Base-by-base conservation (phyloP, 2,797 vertebrate genomes). In the Eremophila alpestris region DNA sequence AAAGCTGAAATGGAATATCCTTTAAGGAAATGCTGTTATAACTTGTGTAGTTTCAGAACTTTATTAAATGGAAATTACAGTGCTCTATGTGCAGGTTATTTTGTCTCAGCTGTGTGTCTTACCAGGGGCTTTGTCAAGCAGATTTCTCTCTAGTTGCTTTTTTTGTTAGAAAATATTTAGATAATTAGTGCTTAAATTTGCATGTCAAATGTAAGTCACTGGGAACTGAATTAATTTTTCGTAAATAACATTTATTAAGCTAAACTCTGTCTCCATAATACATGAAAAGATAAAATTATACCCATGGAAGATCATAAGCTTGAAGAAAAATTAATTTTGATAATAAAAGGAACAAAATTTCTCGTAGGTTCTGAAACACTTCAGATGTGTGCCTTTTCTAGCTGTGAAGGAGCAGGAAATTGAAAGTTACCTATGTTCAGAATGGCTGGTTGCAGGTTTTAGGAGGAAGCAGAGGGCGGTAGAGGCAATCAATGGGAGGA, bases 1-100 rank as follows among this genome's bases (percentile, higher is more conserved):
- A 99, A 98, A 26, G 98, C 99, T 51, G 99, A 99, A 97, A 99
- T 99, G 99, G 99, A 99, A 99, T 99, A 99, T 99, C 99, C 99
- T 99, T 99, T 98, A 60, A 36, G 87, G 45, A 83, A 89, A 69
- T 38, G 26, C 45, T 68, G 73, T 62, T 89, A 3, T 21, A 84
- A 51, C 80, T 86, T 60, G 34, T 90, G 17, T 77, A 1, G 0
- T 56, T 81, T 71, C 88, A 41, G 73, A 85, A 71, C 65, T 83
- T 59, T 13, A 38, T 55, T 62, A 60, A 69, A 55, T 4, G 1
- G 52, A 76, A 89, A 58, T 40, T 81, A 77, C 54, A 65, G 54
- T 41, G 23, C 8, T 69, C 5, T 21, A 2, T 0, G 1, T n/a
- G 51, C 38, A 43, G 51, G 63, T 74, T 54, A n/a, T 91, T 92